These are phyloP conservation scores for Taeniopygia guttata DNA, from an alignment of 2,797 vertebrate species.

Conservation along the genomic window DNA sequence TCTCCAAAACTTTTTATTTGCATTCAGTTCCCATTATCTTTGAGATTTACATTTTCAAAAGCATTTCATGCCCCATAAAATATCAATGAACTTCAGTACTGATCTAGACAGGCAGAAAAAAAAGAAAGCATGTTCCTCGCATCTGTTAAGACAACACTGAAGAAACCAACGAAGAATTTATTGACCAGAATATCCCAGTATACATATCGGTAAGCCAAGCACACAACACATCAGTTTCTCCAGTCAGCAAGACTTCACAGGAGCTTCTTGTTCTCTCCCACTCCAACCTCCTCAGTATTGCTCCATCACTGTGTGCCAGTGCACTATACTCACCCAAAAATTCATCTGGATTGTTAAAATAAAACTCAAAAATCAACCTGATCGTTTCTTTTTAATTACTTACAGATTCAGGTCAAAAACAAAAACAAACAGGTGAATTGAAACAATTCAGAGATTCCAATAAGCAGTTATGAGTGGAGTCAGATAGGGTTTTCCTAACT, in stretches of 20 bases:
- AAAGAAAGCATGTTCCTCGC: not conserved
- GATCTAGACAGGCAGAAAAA: not conserved
- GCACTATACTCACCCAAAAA: not conserved
- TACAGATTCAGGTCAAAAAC: not conserved
- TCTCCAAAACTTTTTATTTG: not conserved
- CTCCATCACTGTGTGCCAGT: not conserved
- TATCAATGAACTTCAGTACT: not conserved
- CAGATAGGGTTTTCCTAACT: not conserved
- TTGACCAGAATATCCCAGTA: not conserved
- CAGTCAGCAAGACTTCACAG: not conserved
- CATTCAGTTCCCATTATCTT: not conserved
- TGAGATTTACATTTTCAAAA: not conserved
- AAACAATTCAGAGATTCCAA: not conserved
- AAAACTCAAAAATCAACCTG: not conserved
- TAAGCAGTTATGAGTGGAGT: not conserved
- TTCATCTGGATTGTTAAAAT: not conserved
- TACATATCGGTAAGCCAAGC: rapidly evolving
- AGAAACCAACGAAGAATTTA: not conserved
- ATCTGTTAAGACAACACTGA: not conserved
- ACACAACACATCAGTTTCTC: rapidly evolving
- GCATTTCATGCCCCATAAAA: not conserved
- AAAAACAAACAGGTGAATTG: not conserved
- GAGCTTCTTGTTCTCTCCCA: not conserved
- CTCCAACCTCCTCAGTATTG: not conserved
- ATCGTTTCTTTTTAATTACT: not conserved